Base-by-base conservation (phyloP, 2,113 vertebrate species). In the Ophthalmolycus amberensis region DNA sequence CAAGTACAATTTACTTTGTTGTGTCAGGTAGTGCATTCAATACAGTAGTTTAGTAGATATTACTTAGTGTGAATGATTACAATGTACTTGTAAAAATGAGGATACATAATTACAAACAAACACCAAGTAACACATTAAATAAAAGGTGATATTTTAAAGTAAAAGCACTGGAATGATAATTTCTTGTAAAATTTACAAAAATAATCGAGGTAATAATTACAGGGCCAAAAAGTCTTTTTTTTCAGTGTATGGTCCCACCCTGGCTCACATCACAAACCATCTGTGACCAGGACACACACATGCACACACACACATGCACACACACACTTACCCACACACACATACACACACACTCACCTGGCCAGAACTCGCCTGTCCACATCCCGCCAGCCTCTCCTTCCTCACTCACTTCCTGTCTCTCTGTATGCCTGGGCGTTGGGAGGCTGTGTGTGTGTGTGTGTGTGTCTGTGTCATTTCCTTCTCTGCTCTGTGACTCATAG, bases 241-340 rank as follows among this genome's bases (percentile, higher is more conserved):
- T 25, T 25, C 25, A 25, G 25, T 25, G 25, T 25, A 59, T 10
- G 16, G 85, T 87, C 82, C 71, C 80, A 78, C 82, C 52, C 56
- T 68, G 66, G 65, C 73, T 83, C 73, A 75, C 69, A 71, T 75
- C 77, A 40, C 73, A 71, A 78, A 83, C 73, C 83, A 87, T 87
- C 82, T 87, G 85, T 66, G 79, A 82, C 68, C 82, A 52, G 76
- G 76, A 85, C 62, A 82, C 54, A 62, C 34, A 44, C 37, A 56
- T 20, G 40, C 66, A 59, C 40, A 50, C 59, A 58, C 66, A 48
- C 65, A 64, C 25, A 25, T 25, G 25, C 25, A 25, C 37, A 56
- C 25, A 48, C 60, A 50, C 40, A 50, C 59, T 40, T 59, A 48
- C 65, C 58, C n/a, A 63, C 65, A 50, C 67, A 54, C 67, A 69